Evolutionary conservation across 2,888 invertebrate species (phyloP), one percentile per base, ranked within the genome.

Genomic region (Drosophila rellima): DNA sequence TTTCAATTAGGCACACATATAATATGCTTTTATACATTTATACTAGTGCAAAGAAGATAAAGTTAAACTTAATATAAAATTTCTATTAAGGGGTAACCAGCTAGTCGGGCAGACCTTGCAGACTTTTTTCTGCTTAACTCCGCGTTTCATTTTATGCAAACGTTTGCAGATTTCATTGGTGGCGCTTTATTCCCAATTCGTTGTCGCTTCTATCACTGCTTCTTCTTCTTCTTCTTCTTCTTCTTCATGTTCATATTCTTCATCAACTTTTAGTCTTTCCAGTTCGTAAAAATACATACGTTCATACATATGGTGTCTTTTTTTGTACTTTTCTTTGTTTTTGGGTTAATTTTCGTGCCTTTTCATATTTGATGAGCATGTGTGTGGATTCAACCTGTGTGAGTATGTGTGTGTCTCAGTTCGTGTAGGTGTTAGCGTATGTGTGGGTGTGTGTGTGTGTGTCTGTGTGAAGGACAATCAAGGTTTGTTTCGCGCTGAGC

Each of bases 351-450:
- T 76, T 84, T 62, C 48, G 52, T 57, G 70, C 63, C 64, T 61
- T 72, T 69, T 60, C 78, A 70, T 83, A 61, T 75, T 78, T 75
- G 78, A 86, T 78, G 84, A 67, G 64, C 52, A 57, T 70, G 59
- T 69, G 60, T 68, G 44, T 59, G 33, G 13, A 51, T 31, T 48
- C 39, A 31, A 44, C 44, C 45, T 40, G 37, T 47, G 44, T 35
- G 33, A 44, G 35, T 56, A 17, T 37, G 15, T 37, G 50, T 37
- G 35, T 37, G 15, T 15, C 48, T 8, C 11, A 42, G 35, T 56
- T n/a, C 37, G 17, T 62, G 35, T n/a, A n/a, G 20, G 17, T 29
- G 31, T 50, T n/a, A 10, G 33, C 26, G 18, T 33, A 47, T 31
- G 26, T 54, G 39, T 40, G 29, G 31, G 10, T 35, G 31, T 59